phyloP scores from a whole-genome alignment of 2,113 vertebrate genomes.

The Suncus etruscus region DNA sequence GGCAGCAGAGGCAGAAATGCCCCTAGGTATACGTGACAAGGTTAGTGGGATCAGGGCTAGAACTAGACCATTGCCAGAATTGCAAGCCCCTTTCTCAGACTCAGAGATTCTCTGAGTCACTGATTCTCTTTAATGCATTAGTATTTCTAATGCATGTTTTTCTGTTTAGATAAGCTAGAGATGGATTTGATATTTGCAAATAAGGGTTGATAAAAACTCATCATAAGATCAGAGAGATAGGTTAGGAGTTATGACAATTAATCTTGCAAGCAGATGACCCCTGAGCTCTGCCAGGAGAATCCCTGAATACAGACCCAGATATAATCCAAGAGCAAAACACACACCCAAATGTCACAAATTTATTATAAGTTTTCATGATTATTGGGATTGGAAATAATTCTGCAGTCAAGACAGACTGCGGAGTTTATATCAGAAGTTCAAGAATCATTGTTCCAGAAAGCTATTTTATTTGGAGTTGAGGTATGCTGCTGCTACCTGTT shows the following conservation, averaged over 20 bases:
- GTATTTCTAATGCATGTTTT: not conserved
- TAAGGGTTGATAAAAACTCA: conserved; percentile 2
- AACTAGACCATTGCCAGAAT: not conserved
- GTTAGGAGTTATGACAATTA: too few species aligned
- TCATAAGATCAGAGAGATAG: too few species aligned
- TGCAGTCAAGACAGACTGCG: not conserved
- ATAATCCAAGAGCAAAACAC: not conserved
- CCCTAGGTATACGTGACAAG: not conserved
- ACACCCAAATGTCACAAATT: not conserved
- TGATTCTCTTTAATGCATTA: not conserved
- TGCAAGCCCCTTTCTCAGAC: not conserved
- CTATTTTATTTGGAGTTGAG: not conserved
- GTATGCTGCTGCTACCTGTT: not conserved
- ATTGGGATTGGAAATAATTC: not conserved
- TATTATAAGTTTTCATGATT: not conserved
- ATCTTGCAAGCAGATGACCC: too few species aligned
- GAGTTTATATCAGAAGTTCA: not conserved
- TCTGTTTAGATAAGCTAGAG: conserved; percentile 16
- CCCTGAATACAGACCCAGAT: too few species aligned
- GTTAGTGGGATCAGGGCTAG: not conserved
- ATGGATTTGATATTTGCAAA: not conserved
- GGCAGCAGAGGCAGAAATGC: not conserved
- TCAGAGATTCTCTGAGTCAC: not conserved
- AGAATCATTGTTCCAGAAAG: not conserved
- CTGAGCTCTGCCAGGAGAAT: too few species aligned